Base-by-base conservation (phyloP, 2,888 invertebrate species). In the Zele albiditarsus region DNA sequence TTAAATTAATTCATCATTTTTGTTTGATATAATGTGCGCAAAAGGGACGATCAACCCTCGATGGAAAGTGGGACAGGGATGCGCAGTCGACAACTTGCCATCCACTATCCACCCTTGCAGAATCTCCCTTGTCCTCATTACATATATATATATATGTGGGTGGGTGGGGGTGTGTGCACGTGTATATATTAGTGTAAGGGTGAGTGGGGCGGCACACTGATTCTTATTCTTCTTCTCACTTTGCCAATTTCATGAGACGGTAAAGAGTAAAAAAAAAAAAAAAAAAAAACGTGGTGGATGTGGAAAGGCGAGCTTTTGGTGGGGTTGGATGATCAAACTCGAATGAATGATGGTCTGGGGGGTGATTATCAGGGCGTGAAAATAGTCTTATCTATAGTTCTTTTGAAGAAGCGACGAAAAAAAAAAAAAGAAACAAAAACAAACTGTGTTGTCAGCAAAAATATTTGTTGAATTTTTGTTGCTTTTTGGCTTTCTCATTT, bases 21-120 rank as follows among this genome's bases (percentile, higher is more conserved):
- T 46, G 5, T n/a, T 27, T 38, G 16, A 27, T 16, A 66, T 46
- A 28, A 28, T 68, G 49, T 27, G 27, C 12, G 31, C n/a, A 23
- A 31, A 68, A 49, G 46, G 66, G 42, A 73, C 38, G 67, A 68
- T 68, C 46, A 73, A 63, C 49, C 46, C 23, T 42, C 60, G 2
- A 27, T 38, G 31, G 63, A 70, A 74, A 74, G 70, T 74, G 70
- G 74, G 65, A 25, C 74, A 74, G 38, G 57, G 74, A 74, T 70
- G 74, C 74, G 74, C 74, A 74, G 70, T 68, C 46, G 74, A 70
- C 70, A 53, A 53, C 1, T 57, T 38, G 57, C 60, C 28, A 23
- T 23, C 49, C 27, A 49, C 72, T 38, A 53, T n/a, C 31, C 20
- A 62, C 25, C 67, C 5, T 67, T 28, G n/a, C 23, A 42, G 25